Conservation (phyloP, 1,140 invertebrate species). For the Stegodyphus dumicola region DNA sequence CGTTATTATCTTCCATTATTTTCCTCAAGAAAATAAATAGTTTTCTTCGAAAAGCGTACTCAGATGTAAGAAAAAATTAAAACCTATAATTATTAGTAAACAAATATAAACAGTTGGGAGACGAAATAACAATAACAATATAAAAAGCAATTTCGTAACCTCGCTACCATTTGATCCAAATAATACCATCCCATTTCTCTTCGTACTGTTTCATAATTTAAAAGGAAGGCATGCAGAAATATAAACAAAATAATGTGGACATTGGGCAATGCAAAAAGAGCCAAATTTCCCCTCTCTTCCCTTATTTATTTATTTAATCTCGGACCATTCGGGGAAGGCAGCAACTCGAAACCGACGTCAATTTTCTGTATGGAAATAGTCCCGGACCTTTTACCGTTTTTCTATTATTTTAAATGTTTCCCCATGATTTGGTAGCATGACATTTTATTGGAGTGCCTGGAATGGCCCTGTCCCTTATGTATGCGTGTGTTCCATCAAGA, state of each 20-base stretch:
- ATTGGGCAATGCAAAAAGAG: neutral
- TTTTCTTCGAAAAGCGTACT: too few species aligned
- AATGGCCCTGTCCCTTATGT: constrained; percentile 36
- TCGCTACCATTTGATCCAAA: too few species aligned
- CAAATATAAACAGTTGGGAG: too few species aligned
- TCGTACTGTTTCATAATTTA: too few species aligned
- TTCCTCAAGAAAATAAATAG: too few species aligned
- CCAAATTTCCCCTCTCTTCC: neutral
- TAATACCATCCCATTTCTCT: too few species aligned
- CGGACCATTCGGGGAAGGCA: constrained; percentile 15
- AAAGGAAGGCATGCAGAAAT: neutral
- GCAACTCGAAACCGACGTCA: constrained; percentile 49
- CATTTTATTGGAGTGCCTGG: constrained; percentile 57
- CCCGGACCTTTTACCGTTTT: constrained; percentile 10
- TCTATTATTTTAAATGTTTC: constrained; percentile 62
- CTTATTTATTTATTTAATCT: constrained; percentile 60
- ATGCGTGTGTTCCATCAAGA: constrained; percentile 56
- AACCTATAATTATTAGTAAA: too few species aligned
- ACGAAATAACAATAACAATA: too few species aligned
- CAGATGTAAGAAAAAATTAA: too few species aligned
- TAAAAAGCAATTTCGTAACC: too few species aligned
- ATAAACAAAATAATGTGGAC: constrained; percentile 22
- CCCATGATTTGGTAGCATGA: constrained; percentile 58
- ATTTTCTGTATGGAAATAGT: constrained; percentile 58
- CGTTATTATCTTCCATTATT: too few species aligned